Percentiles rank a stretch among this genome's conserved stretches.
phyloP scores from a whole-genome alignment of 2,888 invertebrate genomes.

The Aethes cnicana region DNA sequence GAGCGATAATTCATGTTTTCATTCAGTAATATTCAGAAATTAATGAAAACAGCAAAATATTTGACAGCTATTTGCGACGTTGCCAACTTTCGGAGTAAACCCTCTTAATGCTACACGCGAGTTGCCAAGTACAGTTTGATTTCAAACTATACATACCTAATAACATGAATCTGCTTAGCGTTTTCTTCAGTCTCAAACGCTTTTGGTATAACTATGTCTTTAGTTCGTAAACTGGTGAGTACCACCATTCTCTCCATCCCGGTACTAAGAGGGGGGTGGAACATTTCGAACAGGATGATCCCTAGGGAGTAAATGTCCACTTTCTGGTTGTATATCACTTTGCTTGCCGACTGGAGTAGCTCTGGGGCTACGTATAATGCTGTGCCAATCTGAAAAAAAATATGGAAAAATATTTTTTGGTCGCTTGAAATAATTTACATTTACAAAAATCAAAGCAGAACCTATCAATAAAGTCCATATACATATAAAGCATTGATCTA shows the following conservation, averaged over 20 bases:
- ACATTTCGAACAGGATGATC: constrained; percentile 98
- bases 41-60: too few relatives aligned
- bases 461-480: too few relatives aligned
- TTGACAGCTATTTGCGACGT: too few relatives aligned
- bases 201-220: constrained; percentile 87
- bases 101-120: too few relatives aligned
- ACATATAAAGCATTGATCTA: too few relatives aligned
- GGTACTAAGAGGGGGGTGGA: constrained; percentile 90
- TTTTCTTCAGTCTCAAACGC: constrained; percentile 83
- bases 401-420: too few relatives aligned
- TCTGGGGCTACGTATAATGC: constrained; percentile 98
- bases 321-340: constrained; percentile 93
- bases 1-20: too few relatives aligned
- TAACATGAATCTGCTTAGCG: constrained; percentile 82
- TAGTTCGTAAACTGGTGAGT: constrained; percentile 86
- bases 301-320: constrained; percentile 94
- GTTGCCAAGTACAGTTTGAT: too few relatives aligned
- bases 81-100: too few relatives aligned
- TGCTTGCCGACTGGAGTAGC: constrained; percentile 85
- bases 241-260: constrained; percentile 94
- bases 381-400: constrained; percentile 89
- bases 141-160: constrained; percentile 73
- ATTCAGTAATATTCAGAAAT: too few relatives aligned
- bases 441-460: too few relatives aligned
- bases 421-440: too few relatives aligned